phyloP scores from a whole-genome alignment of 2,797 vertebrate species.

The Eurystomus glaucurus region DNA sequence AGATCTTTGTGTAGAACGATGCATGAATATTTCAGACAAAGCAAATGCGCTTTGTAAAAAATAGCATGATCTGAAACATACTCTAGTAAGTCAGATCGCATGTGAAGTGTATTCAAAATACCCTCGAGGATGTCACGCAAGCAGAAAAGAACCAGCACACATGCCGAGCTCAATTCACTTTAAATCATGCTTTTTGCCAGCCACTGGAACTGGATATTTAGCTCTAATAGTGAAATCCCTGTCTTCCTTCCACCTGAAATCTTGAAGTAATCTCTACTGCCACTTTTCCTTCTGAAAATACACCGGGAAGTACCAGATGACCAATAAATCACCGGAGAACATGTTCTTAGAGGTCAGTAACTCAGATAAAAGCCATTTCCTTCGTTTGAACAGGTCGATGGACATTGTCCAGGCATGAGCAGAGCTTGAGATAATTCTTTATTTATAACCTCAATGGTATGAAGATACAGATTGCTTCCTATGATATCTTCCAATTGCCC shows the following conservation, averaged over 20 bases:
- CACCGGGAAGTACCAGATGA: background rate
- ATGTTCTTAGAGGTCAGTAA: background rate
- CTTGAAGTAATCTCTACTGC: background rate
- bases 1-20: background rate
- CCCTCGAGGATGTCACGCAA: background rate
- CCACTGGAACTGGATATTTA: background rate
- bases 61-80: background rate
- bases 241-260: background rate
- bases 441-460: accelerated
- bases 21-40: constrained; percentile 10
- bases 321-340: background rate
- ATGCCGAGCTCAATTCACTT: background rate
- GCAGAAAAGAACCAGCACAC: background rate
- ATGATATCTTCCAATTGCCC: background rate
- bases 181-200: background rate
- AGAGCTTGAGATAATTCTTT: background rate
- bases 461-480: background rate
- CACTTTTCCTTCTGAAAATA: background rate
- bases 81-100: background rate
- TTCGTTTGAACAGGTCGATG: background rate
- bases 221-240: background rate
- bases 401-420: background rate
- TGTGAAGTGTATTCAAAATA: background rate
- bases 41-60: background rate
- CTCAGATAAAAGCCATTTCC: background rate